phyloP scores from a whole-genome alignment of 2,888 invertebrate genomes.

The Nemoura dubitans region DNA sequence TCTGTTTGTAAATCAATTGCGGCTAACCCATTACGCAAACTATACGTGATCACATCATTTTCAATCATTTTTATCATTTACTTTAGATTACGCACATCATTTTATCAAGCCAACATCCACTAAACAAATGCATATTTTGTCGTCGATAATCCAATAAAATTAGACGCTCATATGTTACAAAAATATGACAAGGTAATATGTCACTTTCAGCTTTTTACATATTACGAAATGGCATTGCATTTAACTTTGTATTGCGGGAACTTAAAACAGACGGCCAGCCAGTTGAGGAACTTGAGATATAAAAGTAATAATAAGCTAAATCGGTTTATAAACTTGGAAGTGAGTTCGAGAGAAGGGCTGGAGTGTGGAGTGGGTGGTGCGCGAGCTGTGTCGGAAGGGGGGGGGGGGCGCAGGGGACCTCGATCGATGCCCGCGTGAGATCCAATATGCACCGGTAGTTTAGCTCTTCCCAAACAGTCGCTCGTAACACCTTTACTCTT shows the following conservation, averaged over 20 bases:
- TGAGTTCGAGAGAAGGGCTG: constrained; percentile 1
- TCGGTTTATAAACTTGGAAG: constrained; percentile 36
- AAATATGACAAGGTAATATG: not conserved
- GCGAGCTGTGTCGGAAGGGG: not conserved
- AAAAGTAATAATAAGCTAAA: constrained; percentile 31
- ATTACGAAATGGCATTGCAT: not conserved
- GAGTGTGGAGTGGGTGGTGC: not conserved
- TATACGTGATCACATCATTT: not conserved
- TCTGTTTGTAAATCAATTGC: too few relatives aligned
- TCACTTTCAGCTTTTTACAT: not conserved
- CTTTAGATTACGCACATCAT: too few relatives aligned
- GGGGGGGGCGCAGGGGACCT: constrained; percentile 3
- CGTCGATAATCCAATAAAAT: not conserved
- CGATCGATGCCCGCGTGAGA: constrained; percentile 7
- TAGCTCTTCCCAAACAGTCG: not conserved
- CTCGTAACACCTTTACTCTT: not conserved
- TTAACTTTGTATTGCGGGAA: not conserved
- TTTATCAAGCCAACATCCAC: not conserved
- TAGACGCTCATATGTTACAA: not conserved
- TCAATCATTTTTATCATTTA: too few relatives aligned
- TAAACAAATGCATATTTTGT: not conserved
- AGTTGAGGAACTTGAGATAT: not conserved
- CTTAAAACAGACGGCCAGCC: not conserved
- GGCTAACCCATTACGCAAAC: too few relatives aligned
- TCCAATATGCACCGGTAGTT: not conserved